Base-by-base conservation (phyloP, 2,888 invertebrate genomes). In the Autographa gamma region DNA sequence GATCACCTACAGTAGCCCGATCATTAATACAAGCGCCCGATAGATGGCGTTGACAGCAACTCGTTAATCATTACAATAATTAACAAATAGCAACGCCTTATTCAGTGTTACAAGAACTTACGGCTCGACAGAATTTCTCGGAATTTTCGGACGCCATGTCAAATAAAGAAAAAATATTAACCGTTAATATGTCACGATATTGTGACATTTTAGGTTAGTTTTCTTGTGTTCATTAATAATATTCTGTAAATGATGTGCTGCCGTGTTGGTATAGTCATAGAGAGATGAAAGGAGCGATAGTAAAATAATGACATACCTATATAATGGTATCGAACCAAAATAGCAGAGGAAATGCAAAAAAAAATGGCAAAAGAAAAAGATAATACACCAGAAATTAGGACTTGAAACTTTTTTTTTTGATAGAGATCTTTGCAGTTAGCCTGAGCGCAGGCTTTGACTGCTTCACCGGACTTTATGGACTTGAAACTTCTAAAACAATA, bases 11-110 rank as follows among this genome's bases (percentile, higher is more conserved):
- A 0, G 4, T 19, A 54, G 8, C 25, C 16, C 25, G 43, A 82
- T 84, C 85, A 89, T 89, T 88, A 89, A 88, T 86, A 81, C 73
- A 70, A 63, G 70, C 63, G 60, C 59, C 69, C 73, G 70, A 41
- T 85, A 87, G 87, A 85, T 88, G 88, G 82, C 83, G 88, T 72
- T 85, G 89, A 90, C 86, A 86, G 67, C 76, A 38, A 73, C 73
- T 86, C 89, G 82, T 91, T 87, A 79, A 90, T 91, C 90, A 90
- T 82, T 74, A 69, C 60, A 80, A 79, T 86, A 88, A 90, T 89
- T 89, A 88, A 86, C 83, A 80, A 86, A 82, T 82, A 83, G 68
- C 71, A 71, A 73, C 76, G 48, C 75, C 68, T 79, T 73, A 69
- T 69, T 66, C 61, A 54, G 63, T 67, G 63, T 56, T 34, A 56